Evolutionary conservation across 2,888 invertebrate species (phyloP), one percentile per base, ranked within the genome.

Genomic region (Galerucella calmariensis): DNA sequence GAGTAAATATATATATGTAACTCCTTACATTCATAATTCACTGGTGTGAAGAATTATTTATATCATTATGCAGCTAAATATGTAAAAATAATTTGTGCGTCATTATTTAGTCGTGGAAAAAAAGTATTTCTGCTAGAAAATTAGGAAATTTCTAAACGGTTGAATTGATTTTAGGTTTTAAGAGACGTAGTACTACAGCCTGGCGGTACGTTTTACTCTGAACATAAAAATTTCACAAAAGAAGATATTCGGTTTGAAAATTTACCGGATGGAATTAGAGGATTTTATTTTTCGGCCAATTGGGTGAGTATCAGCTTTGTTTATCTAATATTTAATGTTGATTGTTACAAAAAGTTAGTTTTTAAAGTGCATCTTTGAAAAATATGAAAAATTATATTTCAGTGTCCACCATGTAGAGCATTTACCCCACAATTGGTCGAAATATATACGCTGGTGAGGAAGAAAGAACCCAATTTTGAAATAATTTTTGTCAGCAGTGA

Each of bases 361-460:
- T 35, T 35, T 5, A 4, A 27, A 35, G 35, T 41, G 9, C 6
- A 41, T 41, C 8, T 8, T 41, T 9, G 35, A 14, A 48, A 48
- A 46, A 46, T 46, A 12, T 14, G 46, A 44, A 59, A 2, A 12
- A 65, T 67, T 59, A 67, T 77, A 71, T 88, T 90, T 59, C 88
- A 95, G 95, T 96, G 95, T 85, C 96, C 96, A 0, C 96, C 96
- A 0, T 96, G 96, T 85, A 91, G 94, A 83, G 92, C 94, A 12
- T 95, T 96, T 87, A 93, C 95, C 0, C 94, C 95, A 4, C 92
- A 93, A 82, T 89, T 96, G 76, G 90, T 92, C 78, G 90, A 93
- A n/a, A 92, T 93, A 65, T 93, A 95, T 83, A 88, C 92, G 6
- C 90, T 92, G 71, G 90, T 96, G 79, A 90, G 92, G 81, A 91